These are phyloP conservation scores for Drosophila murphyi DNA, from an alignment of 1,140 invertebrate species.

Conservation along the genomic window DNA sequence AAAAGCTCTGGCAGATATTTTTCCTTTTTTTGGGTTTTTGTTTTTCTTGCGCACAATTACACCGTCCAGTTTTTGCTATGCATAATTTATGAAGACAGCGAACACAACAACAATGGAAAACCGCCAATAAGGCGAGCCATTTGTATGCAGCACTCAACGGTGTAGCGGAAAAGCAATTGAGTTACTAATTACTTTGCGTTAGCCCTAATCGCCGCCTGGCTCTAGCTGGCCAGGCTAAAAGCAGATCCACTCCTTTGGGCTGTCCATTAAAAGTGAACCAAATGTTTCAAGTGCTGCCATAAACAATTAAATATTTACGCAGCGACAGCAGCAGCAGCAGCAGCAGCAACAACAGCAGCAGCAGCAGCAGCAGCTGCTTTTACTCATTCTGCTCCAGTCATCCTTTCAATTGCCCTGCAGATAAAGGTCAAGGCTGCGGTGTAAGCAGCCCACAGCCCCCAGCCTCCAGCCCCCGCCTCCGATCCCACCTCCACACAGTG, in stretches of 20 bases:
- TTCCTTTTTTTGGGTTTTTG: constrained; percentile 8
- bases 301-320: constrained; percentile 79
- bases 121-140: constrained; percentile 51
- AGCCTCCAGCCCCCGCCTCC: no score
- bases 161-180: constrained; percentile 66
- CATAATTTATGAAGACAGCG: constrained; percentile 41
- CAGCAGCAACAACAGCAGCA: constrained; percentile 12
- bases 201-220: constrained; percentile 60
- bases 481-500: no score
- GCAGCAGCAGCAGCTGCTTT: constrained; percentile 22
- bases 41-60: constrained; percentile 33
- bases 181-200: constrained; percentile 77
- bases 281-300: constrained; percentile 64
- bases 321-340: constrained; percentile 25
- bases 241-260: neutral
- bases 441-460: constrained; percentile 10
- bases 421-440: constrained; percentile 76
- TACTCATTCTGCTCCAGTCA: neutral
- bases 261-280: constrained; percentile 72
- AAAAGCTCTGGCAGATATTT: neutral
- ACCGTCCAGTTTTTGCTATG: constrained; percentile 17
- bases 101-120: neutral
- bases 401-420: constrained; percentile 55
- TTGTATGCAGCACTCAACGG: constrained; percentile 67
- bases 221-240: neutral